Percentiles rank a stretch among this genome's conserved stretches.
Conservation (phyloP, 2,113 vertebrate genomes). For the Caretta caretta region DNA sequence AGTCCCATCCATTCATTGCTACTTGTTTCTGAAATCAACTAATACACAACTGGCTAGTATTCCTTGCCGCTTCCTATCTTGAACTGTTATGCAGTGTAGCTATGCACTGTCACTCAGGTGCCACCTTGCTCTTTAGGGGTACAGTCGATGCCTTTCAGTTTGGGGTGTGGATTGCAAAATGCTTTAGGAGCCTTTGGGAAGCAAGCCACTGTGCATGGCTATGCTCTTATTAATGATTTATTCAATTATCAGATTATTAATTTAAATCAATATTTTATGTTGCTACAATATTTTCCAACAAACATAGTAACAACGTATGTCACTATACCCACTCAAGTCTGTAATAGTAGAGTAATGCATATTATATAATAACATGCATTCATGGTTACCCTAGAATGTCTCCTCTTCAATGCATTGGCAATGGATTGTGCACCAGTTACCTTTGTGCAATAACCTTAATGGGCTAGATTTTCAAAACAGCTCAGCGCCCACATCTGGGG, state of each 20-base stretch:
- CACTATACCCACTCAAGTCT: background rate
- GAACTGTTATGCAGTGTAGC: fast-evolving
- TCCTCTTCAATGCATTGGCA: background rate
- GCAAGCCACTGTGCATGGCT: background rate
- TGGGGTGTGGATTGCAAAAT: background rate
- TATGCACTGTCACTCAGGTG: background rate
- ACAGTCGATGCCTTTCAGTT: background rate
- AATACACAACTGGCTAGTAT: background rate
- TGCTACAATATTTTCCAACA: background rate
- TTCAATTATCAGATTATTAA: background rate
- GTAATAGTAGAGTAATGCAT: background rate
- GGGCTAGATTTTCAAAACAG: background rate
- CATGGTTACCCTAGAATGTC: background rate
- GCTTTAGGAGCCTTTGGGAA: background rate
- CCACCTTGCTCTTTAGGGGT: background rate
- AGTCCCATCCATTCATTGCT: background rate
- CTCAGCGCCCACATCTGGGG: background rate
- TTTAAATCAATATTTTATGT: background rate
- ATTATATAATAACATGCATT: background rate
- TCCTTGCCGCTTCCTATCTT: background rate
- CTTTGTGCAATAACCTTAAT: background rate
- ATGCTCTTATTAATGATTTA: background rate
- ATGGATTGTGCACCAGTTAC: background rate
- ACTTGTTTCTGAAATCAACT: background rate
- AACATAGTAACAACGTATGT: background rate